Evolutionary conservation across 37 sponge, comb jelly and placozoan species (phyloP).

Genomic region (Ianthella basta): DNA sequence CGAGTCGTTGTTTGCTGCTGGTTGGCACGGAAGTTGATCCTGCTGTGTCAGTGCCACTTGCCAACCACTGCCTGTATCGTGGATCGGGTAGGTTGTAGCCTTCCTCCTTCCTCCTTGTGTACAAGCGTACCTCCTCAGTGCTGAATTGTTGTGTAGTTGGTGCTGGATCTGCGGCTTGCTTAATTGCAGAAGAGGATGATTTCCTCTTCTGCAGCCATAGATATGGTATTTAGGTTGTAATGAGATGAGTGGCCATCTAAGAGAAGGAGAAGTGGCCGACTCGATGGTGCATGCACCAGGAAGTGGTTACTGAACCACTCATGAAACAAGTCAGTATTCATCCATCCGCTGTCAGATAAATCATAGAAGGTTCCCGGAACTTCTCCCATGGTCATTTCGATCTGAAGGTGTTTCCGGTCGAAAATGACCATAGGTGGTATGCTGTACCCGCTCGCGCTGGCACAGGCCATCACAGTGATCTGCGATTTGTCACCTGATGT

Average conservation of each 20-base stretch:
- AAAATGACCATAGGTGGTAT: constrained; percentile 17
- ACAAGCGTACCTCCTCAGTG: too few relatives aligned
- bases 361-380: constrained; percentile 34
- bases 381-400: constrained; percentile 6
- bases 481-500: constrained; percentile 18
- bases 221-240: too few relatives aligned
- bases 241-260: constrained; percentile 29
- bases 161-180: too few relatives aligned
- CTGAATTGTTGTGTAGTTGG: too few relatives aligned
- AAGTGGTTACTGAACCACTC: constrained; percentile 39
- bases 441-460: constrained; percentile 21
- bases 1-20: too few relatives aligned
- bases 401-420: background rate
- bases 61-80: too few relatives aligned
- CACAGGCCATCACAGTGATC: constrained; percentile 31
- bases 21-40: too few relatives aligned
- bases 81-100: too few relatives aligned
- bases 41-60: too few relatives aligned
- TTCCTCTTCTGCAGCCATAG: too few relatives aligned
- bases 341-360: constrained; percentile 21
- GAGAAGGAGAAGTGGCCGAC: constrained; percentile 32
- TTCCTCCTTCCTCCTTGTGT: too few relatives aligned
- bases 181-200: too few relatives aligned
- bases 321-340: constrained; percentile 14
- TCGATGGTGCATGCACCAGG: constrained; percentile 22